Evolutionary conservation across 2,888 invertebrate species (phyloP).

Genomic region (Coleophora deauratella): DNA sequence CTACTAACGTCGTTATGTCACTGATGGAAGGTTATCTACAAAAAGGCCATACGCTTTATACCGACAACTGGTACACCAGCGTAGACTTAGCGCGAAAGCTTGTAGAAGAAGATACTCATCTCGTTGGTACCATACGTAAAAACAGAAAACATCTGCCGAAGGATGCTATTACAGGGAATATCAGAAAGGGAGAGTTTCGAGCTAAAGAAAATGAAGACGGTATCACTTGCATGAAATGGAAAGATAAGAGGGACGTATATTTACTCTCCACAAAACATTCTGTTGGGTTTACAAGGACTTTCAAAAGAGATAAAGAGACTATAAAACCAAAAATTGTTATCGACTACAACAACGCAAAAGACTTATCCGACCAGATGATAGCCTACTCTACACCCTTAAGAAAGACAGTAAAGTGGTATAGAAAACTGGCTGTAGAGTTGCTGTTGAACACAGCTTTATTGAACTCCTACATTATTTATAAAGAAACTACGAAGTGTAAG

Average conservation of each 20-base stretch:
- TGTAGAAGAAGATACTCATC: constrained; percentile 13
- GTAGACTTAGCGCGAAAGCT: constrained; percentile 17
- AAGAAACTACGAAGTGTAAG: constrained; percentile 15
- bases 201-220: constrained; percentile 13
- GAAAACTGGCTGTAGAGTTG: not conserved
- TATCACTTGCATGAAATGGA: constrained; percentile 14
- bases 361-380: constrained; percentile 11
- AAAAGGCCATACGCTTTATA: constrained; percentile 19
- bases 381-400: constrained; percentile 2
- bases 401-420: not conserved
- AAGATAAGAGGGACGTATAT: constrained; percentile 15
- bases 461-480: constrained; percentile 12
- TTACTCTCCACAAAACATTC: constrained; percentile 12
- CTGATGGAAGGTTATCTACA: constrained; percentile 19
- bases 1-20: constrained; percentile 23
- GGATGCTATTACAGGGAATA: constrained; percentile 6
- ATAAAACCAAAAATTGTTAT: constrained; percentile 13
- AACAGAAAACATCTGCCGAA: constrained; percentile 11
- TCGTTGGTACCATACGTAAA: constrained; percentile 12
- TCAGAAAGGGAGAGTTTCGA: constrained; percentile 7
- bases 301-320: constrained; percentile 1
- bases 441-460: not conserved
- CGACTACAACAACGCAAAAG: constrained; percentile 14
- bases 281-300: not conserved
- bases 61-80: constrained; percentile 21